Base-by-base conservation (phyloP, 1,140 invertebrate species). In the Saccostrea glomerata region DNA sequence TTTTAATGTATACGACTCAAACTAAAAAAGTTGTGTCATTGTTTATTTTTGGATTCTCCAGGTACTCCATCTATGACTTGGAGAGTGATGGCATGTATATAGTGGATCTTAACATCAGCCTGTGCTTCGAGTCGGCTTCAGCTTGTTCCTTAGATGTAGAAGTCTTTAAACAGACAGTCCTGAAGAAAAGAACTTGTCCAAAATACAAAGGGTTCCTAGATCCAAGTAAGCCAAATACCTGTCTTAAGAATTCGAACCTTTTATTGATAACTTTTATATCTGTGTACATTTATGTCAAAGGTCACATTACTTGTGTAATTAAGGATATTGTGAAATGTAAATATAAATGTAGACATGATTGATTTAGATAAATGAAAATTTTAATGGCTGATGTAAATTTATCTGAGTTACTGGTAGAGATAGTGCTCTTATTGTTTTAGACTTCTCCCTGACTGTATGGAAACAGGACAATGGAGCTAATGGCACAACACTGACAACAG, bases 61-160 rank as follows among this genome's bases (percentile, higher is more conserved):
- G 84, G 55, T 85, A 85, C 25, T 36, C 23, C 11, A 47, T 85
- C 4, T 58, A 60, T 58, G 84, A 85, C 58, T 36, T 85, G 30
- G 47, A 36, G 12, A 56, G 55, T 36, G 30, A 85, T 36, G 55
- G 56, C 6, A 58, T 60, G 84, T 85, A 85, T 47, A 20, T 60
- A 63, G 55, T 85, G 56, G 56, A 85, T 60, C 47, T 85, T 7
- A 85, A 85, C 84, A 85, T 85, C 84, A 85, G 84, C 17, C 17
- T 85, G 58, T 85, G 84, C 58, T 85, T 85, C 40, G 84, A 85
- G 84, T 60, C 60, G 0, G 55, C 47, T 17, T 25, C n/a, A 12
- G 9, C 82, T 12, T 85, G 84, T 63, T 25, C 23, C 11, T 17
- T 85, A 5, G 84, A 85, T 40, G 55, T 40, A 36, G 84, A 60